These are phyloP conservation scores for Hypolimnas misippus DNA, from an alignment of 2,888 invertebrate genomes.

Conservation along the genomic window DNA sequence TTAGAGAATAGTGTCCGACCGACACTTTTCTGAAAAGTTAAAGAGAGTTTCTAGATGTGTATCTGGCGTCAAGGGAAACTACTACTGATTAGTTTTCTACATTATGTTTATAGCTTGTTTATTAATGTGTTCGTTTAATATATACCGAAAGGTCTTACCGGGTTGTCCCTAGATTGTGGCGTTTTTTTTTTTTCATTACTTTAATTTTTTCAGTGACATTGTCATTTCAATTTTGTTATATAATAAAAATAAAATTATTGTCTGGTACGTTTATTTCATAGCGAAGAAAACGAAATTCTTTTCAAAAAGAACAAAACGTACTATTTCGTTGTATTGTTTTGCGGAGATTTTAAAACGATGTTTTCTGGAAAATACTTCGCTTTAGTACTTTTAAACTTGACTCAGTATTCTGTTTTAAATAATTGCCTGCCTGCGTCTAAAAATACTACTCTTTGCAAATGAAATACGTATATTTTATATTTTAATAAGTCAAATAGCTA, in stretches of 20 bases:
- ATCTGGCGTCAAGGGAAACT: no score
- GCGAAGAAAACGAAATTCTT: background rate
- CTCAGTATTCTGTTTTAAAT: conserved; percentile 6
- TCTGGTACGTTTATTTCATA: background rate
- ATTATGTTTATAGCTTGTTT: no score
- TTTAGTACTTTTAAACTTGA: conserved; percentile 2
- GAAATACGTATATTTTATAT: background rate
- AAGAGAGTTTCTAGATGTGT: no score
- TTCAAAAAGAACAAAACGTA: background rate
- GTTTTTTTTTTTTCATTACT: no score
- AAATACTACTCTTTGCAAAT: background rate
- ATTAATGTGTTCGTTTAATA: no score
- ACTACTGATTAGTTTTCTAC: no score
- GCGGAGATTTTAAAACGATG: conserved; percentile 6
- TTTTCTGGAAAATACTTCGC: conserved; percentile 1
- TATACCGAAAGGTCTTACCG: no score
- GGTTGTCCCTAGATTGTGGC: no score
- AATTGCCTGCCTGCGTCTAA: background rate
- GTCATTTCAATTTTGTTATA: background rate
- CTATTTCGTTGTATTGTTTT: background rate
- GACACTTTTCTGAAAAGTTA: no score
- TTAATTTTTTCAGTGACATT: background rate
- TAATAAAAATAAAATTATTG: background rate
- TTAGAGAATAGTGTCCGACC: no score
- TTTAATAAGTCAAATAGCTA: background rate